Base-by-base conservation (phyloP, 2,797 vertebrate genomes). In the Poecilia velifera region DNA sequence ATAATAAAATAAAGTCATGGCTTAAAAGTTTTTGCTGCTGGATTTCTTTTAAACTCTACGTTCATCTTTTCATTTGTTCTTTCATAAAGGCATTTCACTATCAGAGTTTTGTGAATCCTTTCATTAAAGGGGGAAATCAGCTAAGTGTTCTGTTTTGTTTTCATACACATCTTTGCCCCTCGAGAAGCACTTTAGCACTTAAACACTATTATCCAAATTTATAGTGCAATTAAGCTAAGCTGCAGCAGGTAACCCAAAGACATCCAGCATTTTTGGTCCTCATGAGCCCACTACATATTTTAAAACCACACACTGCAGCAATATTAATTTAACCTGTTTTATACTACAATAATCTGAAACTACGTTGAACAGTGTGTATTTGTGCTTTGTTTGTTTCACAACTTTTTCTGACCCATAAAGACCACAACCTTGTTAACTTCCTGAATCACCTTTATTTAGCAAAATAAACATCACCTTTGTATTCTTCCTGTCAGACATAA, bases 391-490 rank as follows among this genome's bases (percentile, higher is more conserved):
- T 47, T 72, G 8, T 5, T 47, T 72, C n/a, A 53, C 8, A 77
- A 77, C 18, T 34, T 74, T 31, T 64, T 80, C 7, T 82, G 7
- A 41, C n/a, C 87, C 76, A 81, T 53, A 88, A 71, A 57, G 76
- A 81, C 85, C 80, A 92, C 88, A 91, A 75, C 72, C 59, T 75
- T 76, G 85, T 86, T 80, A 92, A 94, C 89, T 87, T 93, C 86
- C 81, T 83, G 81, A 36, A 86, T 85, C 74, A 68, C 76, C 79
- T 92, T 89, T 87, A 93, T 87, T 91, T 88, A 86, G 88, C 82
- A 92, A 94, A 94, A 92, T 90, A 89, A 90, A 94, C 87, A 95
- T 92, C 84, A 93, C 83, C 73, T 78, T 76, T 85, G 76, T 85
- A 90, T 84, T 82, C 86, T 90, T 86, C 85, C 89, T 82, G 92